Evolutionary conservation across 2,888 invertebrate species (phyloP), one percentile per base, ranked within the genome.

Genomic region (Epistrophe grossulariae): DNA sequence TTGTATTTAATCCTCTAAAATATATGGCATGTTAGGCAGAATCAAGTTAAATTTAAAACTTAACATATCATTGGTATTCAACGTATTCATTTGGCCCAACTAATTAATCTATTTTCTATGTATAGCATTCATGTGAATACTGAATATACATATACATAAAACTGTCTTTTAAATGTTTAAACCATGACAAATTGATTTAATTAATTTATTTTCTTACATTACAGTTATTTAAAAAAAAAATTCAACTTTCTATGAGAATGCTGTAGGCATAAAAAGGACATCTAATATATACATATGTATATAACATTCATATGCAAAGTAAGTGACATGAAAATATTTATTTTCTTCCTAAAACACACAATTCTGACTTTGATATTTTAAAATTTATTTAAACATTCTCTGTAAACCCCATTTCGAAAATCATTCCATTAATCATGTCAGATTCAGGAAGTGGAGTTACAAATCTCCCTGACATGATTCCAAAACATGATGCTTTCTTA

Each of bases 381-480:
- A 66, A 66, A 66, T 24, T n/a, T 38, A 19, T 66, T 35, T 9
- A 35, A 66, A 66, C 13, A 50, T 66, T 35, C 35, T 15, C 15
- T 38, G 13, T 35, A 15, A 31, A 7, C 35, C 35, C 38, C 50
- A 50, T 48, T 68, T 68, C 5, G 13, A 38, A 50, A 68, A 19
- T 19, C 9, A 38, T 50, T 68, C 15, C 48, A 68, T 68, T 68
- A 68, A 68, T 68, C 38, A 68, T 68, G 68, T 38, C 50, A 38
- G 35, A 59, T 10, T 38, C 0, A 17, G 24, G 43, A 31, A 43
- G 45, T 31, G 31, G 8, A 24, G 31, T 15, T 48, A 43, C 15
- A 62, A 38, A 40, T 40, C 38, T 60, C 2, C 43, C 24, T 66
- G 48, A 48, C 17, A 66, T 48, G 31, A 24, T 48, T 66, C 48